These are phyloP conservation scores for Drymodes brunneopygia DNA, from an alignment of 2,113 vertebrate genomes.

Conservation along the genomic window DNA sequence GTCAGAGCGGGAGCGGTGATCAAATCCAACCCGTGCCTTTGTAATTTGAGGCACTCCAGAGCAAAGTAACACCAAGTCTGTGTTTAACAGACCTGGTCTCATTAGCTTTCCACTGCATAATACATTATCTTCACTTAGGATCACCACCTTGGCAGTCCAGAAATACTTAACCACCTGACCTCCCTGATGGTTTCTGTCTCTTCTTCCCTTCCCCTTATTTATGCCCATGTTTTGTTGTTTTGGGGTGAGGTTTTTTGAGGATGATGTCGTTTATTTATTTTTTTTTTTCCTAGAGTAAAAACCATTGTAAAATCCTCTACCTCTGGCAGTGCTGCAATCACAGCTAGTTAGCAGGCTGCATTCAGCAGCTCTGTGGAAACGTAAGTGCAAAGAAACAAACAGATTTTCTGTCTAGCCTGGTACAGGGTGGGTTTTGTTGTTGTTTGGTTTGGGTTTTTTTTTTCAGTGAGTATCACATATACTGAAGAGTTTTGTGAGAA, in stretches of 20 bases:
- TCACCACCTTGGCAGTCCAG: neutral
- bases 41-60: slow-evolving; percentile 22
- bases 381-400: neutral
- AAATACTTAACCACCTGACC: slow-evolving; percentile 10
- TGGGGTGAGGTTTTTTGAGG: neutral
- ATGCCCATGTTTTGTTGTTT: neutral
- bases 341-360: neutral
- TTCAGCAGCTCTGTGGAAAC: neutral
- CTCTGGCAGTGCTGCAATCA: neutral
- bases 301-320: neutral
- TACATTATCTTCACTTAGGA: slow-evolving; percentile 33
- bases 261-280: neutral
- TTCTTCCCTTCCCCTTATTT: neutral
- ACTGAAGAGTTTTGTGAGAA: neutral
- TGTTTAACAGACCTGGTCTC: slow-evolving; percentile 35
- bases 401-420: neutral
- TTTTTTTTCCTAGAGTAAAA: neutral
- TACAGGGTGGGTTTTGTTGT: neutral
- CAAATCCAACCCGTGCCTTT: neutral
- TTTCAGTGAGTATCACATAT: neutral
- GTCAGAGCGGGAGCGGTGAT: neutral
- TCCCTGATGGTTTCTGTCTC: fast-evolving
- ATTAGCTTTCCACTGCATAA: slow-evolving; percentile 40
- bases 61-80: neutral
- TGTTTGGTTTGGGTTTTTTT: neutral